A percentile compares a stretch with the other conserved stretches of the same genome.
Evolutionary conservation across 2,113 vertebrate genomes (phyloP).

Genomic region (Passer domesticus): DNA sequence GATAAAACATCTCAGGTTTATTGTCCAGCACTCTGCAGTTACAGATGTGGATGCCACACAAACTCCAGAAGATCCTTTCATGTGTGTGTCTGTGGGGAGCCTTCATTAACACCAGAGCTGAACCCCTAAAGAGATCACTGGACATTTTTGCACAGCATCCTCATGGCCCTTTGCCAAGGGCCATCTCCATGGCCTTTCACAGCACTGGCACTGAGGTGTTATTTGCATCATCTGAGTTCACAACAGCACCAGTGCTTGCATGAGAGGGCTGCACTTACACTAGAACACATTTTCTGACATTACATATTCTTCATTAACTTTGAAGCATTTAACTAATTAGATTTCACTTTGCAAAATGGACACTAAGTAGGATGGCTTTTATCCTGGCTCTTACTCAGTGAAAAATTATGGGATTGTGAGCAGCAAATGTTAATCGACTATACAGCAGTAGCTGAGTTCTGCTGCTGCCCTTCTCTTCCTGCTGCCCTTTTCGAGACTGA

Average conservation of each 20-base stretch:
- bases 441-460: not conserved
- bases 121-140: not conserved
- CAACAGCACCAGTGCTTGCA: constrained; percentile 5
- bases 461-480: constrained; percentile 34
- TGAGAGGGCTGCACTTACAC: constrained; percentile 15
- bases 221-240: constrained; percentile 2
- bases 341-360: constrained; percentile 50
- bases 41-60: not conserved
- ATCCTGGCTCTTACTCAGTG: constrained; percentile 33
- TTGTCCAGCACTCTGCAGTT: not conserved
- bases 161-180: not conserved
- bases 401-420: constrained; percentile 39
- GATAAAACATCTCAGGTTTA: not conserved
- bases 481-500: constrained; percentile 27
- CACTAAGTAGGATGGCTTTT: constrained; percentile 56
- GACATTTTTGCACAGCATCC: not conserved
- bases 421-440: constrained; percentile 60
- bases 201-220: not conserved
- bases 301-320: constrained; percentile 54
- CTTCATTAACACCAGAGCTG: not conserved
- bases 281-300: constrained; percentile 19
- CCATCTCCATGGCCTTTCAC: not conserved
- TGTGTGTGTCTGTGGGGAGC: not conserved
- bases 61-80: not conserved
- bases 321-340: constrained; percentile 62